Percentiles rank a stretch among this genome's conserved stretches.
phyloP scores from a whole-genome alignment of 30 jellyfish, hydroid and myxozoan genomes.

The Cassiopea xamachana region DNA sequence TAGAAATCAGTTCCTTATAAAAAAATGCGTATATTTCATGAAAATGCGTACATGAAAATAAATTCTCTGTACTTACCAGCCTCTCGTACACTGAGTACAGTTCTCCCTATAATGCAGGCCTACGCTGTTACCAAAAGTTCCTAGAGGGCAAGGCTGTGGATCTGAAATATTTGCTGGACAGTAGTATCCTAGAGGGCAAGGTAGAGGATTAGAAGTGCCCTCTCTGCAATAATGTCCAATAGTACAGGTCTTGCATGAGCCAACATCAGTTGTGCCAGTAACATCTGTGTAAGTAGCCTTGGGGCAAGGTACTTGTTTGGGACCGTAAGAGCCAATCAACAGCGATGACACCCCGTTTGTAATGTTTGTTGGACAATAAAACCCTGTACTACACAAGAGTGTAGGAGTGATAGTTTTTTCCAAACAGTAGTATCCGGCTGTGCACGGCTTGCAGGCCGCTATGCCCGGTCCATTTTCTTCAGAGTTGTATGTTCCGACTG shows the following conservation, averaged over 20 bases:
- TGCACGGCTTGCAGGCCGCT: constrained; percentile 93
- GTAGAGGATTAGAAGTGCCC: constrained; percentile 88
- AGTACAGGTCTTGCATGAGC: constrained; percentile 85
- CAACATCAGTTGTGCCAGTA: constrained; percentile 73
- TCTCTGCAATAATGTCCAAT: constrained; percentile 88
- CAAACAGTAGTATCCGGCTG: constrained; percentile 93
- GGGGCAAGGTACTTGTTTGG: constrained; percentile 97
- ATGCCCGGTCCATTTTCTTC: constrained; percentile 82
- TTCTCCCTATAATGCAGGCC: constrained; percentile 90
- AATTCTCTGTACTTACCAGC: constrained; percentile 76
- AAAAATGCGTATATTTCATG: too few relatives aligned
- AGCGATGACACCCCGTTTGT: constrained; percentile 93
- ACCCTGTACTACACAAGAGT: constrained; percentile 77
- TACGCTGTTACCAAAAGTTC: constrained; percentile 85
- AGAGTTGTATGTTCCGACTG: constrained; percentile 97
- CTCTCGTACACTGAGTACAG: constrained; percentile 93
- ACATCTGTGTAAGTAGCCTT: constrained; percentile 86
- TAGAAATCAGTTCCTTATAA: too few relatives aligned
- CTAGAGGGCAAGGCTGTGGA: constrained; percentile 98
- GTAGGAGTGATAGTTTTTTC: constrained; percentile 90
- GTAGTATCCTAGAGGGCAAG: constrained; percentile 94
- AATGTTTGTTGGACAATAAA: constrained; percentile 94
- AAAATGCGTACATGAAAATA: too few relatives aligned
- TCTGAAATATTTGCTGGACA: constrained; percentile 85
- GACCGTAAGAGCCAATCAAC: constrained; percentile 98